These are phyloP conservation scores for Athalia circularis DNA, from an alignment of 2,888 invertebrate genomes.

Conservation along the genomic window DNA sequence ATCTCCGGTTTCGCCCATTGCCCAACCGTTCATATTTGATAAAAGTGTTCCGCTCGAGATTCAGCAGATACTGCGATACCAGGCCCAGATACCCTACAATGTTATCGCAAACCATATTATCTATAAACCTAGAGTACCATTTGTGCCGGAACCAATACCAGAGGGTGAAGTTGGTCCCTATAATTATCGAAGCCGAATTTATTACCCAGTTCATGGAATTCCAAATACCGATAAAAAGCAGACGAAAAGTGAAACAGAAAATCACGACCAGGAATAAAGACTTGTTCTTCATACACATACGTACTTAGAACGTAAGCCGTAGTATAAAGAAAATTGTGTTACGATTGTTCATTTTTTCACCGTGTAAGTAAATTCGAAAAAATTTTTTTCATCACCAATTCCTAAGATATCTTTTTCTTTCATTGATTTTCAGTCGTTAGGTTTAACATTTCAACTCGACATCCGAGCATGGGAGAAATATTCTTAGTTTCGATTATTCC, in stretches of 20 bases:
- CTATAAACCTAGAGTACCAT: slow-evolving; percentile 64
- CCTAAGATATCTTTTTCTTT: neutral
- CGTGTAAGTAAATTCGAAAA: neutral
- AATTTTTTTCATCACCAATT: neutral
- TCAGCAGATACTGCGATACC: slow-evolving; percentile 64
- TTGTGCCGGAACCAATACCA: slow-evolving; percentile 66
- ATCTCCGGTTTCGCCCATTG: neutral
- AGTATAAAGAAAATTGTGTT: neutral
- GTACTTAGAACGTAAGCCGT: neutral
- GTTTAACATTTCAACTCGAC: neutral
- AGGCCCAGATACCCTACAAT: slow-evolving; percentile 69
- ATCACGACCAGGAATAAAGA: slow-evolving; percentile 32
- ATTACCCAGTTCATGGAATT: slow-evolving; percentile 59
- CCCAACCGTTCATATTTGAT: slow-evolving; percentile 44
- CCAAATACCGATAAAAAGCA: slow-evolving; percentile 43
- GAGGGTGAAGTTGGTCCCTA: slow-evolving; percentile 59
- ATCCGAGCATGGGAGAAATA: no score
- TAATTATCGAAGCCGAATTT: slow-evolving; percentile 66
- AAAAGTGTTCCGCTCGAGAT: slow-evolving; percentile 65
- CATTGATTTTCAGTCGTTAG: neutral
- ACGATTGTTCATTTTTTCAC: neutral
- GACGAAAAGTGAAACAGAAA: slow-evolving; percentile 51
- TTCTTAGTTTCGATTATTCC: no score
- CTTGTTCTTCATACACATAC: neutral
- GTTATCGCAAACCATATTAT: slow-evolving; percentile 68